Evolutionary conservation across 2,797 vertebrate genomes (phyloP).

Genomic region (Sebastolobus alascanus): DNA sequence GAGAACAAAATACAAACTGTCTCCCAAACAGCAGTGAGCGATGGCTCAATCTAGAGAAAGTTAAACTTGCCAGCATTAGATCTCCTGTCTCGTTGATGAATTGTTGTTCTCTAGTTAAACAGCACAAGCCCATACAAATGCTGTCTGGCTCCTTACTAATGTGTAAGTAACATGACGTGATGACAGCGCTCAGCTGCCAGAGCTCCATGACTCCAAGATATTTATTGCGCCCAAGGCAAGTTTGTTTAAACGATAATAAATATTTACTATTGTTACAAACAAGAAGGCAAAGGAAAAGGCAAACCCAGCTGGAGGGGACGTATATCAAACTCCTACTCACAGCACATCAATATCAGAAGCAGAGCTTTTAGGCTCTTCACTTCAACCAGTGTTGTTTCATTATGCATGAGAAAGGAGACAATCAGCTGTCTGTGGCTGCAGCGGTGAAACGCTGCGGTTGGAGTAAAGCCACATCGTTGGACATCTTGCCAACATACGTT

Average conservation of each 20-base stretch:
- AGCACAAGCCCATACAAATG: not conserved
- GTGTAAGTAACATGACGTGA: conserved; percentile 31
- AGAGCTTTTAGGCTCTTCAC: conserved; percentile 60
- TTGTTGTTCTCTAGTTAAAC: conserved; percentile 21
- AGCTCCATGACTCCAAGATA: conserved; percentile 8
- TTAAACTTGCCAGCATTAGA: not conserved
- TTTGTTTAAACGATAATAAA: conserved; percentile 74
- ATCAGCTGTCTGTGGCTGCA: conserved; percentile 64
- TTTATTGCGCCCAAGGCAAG: conserved; percentile 35
- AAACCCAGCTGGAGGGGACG: conserved; percentile 49
- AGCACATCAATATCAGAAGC: conserved; percentile 40
- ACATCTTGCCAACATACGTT: conserved; percentile 54
- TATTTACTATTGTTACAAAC: conserved; percentile 71
- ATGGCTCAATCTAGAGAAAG: not conserved
- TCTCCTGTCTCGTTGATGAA: conserved; percentile 1
- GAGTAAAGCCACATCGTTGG: conserved; percentile 57
- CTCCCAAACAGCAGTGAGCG: not conserved
- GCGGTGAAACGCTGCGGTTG: conserved; percentile 57
- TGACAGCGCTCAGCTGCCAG: conserved; percentile 27
- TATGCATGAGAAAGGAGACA: conserved; percentile 76
- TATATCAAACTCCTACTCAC: conserved; percentile 54
- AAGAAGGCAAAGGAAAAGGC: conserved; percentile 53
- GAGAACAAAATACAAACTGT: conserved; percentile 4
- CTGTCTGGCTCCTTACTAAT: conserved; percentile 19
- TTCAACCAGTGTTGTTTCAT: conserved; percentile 70